Evolutionary conservation across 2,797 vertebrate genomes (phyloP), one percentile per base, ranked within the genome.

Genomic region (Sitta carolinensis): DNA sequence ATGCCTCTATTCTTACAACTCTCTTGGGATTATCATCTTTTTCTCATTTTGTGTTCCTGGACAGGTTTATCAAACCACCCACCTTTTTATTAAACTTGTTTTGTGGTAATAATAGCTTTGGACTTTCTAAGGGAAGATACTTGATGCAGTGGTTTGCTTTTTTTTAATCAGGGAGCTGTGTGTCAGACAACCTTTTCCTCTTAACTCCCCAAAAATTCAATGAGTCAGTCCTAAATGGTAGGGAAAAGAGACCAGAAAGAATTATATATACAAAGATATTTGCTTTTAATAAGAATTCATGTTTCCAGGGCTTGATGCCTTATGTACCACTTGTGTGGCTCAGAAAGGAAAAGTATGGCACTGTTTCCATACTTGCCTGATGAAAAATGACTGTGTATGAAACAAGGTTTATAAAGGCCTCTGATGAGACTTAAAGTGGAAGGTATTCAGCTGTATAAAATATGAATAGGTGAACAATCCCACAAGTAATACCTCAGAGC

Each of bases 391-490:
- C 55, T 96, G 77, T 50, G 45, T 88, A 42, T 70, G 64, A 96
- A 94, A 87, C 61, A 91, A 83, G 51, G 36, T 88, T 96, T 96
- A 95, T 95, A 96, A 94, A 95, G 92, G 93, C 74, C 89, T 96
- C 95, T 94, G 88, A 93, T 94, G 91, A 95, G 70, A 95, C 82
- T 94, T 96, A 92, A 95, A 97, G 86, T 94, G 51, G 79, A 96
- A 92, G 68, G 76, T 90, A 80, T 94, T 95, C 93, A 82, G 89
- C 70, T 75, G 22, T 87, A 97, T 96, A 95, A 98, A 97, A 97
- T 97, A 96, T 92, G 89, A 94, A 80, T 90, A 63, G 80, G 92
- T 93, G 97, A 96, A 84, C 96, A 97, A 93, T 90, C 72, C 74
- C 95, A 94, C 88, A 92, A 96, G 94, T 81, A 95, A 48, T 95